These are phyloP conservation scores for Calosoma granatense DNA, from an alignment of 1,140 invertebrate species.

Conservation along the genomic window DNA sequence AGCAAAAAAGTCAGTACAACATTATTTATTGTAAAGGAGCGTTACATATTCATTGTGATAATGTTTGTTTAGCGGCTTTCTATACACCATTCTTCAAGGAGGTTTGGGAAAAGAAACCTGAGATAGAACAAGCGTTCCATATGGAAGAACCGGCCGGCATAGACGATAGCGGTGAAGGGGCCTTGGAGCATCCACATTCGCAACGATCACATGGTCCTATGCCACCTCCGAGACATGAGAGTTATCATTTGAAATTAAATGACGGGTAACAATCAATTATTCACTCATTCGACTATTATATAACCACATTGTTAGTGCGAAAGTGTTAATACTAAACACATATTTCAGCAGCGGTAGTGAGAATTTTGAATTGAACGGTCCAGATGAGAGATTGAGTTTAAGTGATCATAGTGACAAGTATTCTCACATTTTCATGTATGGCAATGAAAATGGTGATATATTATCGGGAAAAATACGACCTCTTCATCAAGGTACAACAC, in stretches of 20 bases:
- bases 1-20: constrained; percentile 65
- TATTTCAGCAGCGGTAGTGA: constrained; percentile 61
- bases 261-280: constrained; percentile 44
- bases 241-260: constrained; percentile 53
- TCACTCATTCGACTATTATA: too few species aligned
- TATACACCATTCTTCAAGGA: constrained; percentile 94
- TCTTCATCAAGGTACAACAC: constrained; percentile 19
- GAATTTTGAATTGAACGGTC: constrained; percentile 54
- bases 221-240: constrained; percentile 57
- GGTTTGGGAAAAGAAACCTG: constrained; percentile 90
- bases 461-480: constrained; percentile 28
- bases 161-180: constrained; percentile 58
- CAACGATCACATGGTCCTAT: constrained; percentile 35
- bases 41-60: constrained; percentile 10
- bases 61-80: constrained; percentile 64
- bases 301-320: too few species aligned
- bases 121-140: constrained; percentile 87
- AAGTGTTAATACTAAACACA: background rate
- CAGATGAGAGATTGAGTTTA: constrained; percentile 38
- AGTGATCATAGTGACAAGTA: constrained; percentile 65
- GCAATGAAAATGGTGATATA: constrained; percentile 31
- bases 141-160: constrained; percentile 67
- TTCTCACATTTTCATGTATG: constrained; percentile 34
- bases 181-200: constrained; percentile 51
- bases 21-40: background rate